phyloP scores from a whole-genome alignment of 2,113 vertebrate genomes.

The Tragelaphus strepsiceros region DNA sequence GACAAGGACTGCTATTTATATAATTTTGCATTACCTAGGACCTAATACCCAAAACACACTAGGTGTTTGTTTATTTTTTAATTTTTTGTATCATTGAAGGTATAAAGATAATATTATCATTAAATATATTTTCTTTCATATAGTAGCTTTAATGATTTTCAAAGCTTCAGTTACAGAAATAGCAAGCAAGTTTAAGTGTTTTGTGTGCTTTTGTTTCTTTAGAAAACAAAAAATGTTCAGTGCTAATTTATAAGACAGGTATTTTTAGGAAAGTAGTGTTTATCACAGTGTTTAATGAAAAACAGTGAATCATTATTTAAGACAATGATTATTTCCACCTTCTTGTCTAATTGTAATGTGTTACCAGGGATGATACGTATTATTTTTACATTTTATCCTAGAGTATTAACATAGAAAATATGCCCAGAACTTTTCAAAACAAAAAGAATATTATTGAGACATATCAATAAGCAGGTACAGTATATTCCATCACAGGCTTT shows the following conservation, averaged over 20 bases:
- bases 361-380: background rate
- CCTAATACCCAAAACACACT: background rate
- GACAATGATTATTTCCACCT: background rate
- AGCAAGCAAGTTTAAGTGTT: background rate
- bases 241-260: background rate
- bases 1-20: background rate
- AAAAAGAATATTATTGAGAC: background rate
- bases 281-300: background rate
- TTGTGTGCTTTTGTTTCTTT: background rate
- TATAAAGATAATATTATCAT: background rate
- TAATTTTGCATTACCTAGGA: background rate
- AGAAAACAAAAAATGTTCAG: background rate
- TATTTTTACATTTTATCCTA: background rate
- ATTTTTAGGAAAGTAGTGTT: background rate
- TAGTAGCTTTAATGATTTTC: background rate
- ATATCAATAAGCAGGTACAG: conserved; percentile 38
- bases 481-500: background rate
- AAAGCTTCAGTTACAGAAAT: background rate
- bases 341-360: background rate
- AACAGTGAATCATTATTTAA: background rate
- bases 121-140: background rate
- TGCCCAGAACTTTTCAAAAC: background rate
- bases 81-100: background rate
- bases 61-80: background rate
- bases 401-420: background rate